These are phyloP conservation scores for Saguinus imperator DNA, from an alignment of 2,113 vertebrate genomes.

Conservation along the genomic window DNA sequence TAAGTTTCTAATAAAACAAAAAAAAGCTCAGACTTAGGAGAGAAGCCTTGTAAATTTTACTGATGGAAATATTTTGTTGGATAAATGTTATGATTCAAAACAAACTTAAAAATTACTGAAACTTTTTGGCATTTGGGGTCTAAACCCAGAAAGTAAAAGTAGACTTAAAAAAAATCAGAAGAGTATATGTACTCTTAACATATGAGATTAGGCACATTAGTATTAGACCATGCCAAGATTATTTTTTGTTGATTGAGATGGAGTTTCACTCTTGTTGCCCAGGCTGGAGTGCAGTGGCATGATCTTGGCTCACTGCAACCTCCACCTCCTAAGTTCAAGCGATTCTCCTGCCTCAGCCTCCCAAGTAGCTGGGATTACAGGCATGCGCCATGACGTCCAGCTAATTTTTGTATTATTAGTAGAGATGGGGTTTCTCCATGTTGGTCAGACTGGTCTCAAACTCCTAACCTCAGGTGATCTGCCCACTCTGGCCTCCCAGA, in stretches of 20 bases:
- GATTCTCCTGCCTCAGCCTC: too few species aligned
- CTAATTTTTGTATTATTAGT: too few species aligned
- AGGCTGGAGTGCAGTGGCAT: too few species aligned
- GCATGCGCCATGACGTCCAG: too few species aligned
- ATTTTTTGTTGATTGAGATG: not conserved
- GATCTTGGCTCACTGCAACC: too few species aligned
- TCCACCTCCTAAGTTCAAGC: too few species aligned
- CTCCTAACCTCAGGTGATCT: too few species aligned
- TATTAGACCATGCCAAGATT: not conserved
- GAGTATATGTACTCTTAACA: not conserved
- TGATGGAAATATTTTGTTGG: not conserved
- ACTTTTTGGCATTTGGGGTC: conserved; percentile 5
- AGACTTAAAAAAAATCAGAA: not conserved
- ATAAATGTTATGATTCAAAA: conserved; percentile 34
- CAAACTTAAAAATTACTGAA: conserved; percentile 17
- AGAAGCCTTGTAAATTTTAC: conserved; percentile 2
- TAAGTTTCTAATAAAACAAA: not conserved
- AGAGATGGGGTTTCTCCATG: too few species aligned
- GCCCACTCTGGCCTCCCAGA: too few species aligned
- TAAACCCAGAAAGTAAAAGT: not conserved
- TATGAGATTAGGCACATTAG: conserved; percentile 11
- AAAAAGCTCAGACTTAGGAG: not conserved
- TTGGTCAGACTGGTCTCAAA: too few species aligned
- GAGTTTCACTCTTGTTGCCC: too few species aligned
- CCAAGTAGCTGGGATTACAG: too few species aligned